Conservation (phyloP, 2,888 invertebrate species). For the Scaeva pyrastri region DNA sequence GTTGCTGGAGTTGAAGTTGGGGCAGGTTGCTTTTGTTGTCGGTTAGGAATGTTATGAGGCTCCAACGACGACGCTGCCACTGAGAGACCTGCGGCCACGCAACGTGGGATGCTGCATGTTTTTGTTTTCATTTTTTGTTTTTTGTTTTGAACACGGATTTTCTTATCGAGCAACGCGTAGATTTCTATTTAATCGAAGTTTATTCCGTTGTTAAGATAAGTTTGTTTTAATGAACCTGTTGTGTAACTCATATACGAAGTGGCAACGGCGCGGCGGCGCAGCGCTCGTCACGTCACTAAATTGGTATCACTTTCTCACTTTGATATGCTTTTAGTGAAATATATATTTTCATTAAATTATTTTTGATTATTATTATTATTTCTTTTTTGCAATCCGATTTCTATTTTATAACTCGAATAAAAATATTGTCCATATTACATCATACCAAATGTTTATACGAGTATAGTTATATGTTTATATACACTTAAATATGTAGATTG, state of each 20-base stretch:
- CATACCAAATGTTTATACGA: no score
- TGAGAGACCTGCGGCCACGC: neutral
- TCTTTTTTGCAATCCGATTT: conserved; percentile 48
- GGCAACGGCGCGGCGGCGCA: no score
- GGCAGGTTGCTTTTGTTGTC: conserved; percentile 58
- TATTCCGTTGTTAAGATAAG: conserved; percentile 58
- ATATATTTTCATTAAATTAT: conserved; percentile 44
- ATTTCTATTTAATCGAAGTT: conserved; percentile 60
- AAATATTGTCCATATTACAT: conserved; percentile 51
- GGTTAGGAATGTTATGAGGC: conserved; percentile 44
- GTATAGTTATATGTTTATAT: neutral
- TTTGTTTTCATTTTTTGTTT: conserved; percentile 1
- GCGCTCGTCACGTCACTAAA: neutral
- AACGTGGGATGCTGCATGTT: conserved; percentile 34
- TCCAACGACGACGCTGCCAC: neutral
- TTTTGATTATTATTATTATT: conserved; percentile 22
- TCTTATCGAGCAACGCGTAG: conserved; percentile 58
- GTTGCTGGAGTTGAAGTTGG: conserved; percentile 27
- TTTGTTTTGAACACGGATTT: conserved; percentile 42
- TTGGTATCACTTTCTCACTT: conserved; percentile 45
- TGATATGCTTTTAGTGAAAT: conserved; percentile 44
- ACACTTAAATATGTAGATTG: conserved; percentile 18
- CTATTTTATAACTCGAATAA: conserved; percentile 51
- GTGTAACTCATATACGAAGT: neutral
- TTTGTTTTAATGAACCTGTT: conserved; percentile 43